Percentiles rank a stretch among this genome's conserved stretches.
phyloP scores from a whole-genome alignment of 2,888 invertebrate species.

The Melieria omissa region DNA sequence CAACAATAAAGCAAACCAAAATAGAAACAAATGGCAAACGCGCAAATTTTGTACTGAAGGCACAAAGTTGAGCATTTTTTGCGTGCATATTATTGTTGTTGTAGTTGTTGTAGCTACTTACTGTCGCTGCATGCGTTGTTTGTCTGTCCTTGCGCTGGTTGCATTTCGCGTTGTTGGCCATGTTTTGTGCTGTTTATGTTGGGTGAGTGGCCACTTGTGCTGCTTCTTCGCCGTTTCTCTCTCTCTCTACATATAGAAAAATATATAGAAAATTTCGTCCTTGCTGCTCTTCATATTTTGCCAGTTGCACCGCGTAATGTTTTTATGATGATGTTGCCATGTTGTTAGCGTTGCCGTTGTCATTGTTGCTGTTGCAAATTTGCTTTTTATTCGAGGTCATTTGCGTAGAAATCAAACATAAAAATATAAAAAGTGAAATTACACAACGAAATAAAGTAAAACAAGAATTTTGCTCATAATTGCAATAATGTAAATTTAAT shows the following conservation, averaged over 20 bases:
- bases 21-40: no score
- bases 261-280: no score
- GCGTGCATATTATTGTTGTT: no score
- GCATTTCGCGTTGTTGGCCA: background rate
- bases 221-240: background rate
- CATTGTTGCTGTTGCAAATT: slow-evolving; percentile 6
- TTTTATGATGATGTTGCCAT: slow-evolving; percentile 20
- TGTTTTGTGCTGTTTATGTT: background rate
- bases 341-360: slow-evolving; percentile 1
- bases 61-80: no score
- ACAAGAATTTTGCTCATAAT: slow-evolving; percentile 8
- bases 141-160: background rate
- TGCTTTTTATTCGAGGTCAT: slow-evolving; percentile 30
- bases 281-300: background rate
- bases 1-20: background rate
- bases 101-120: no score
- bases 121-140: background rate
- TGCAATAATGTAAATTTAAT: slow-evolving; percentile 35
- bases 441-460: background rate
- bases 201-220: background rate
- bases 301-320: slow-evolving; percentile 1
- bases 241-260: background rate
- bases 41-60: no score
- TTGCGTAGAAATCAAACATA: slow-evolving; percentile 14
- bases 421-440: background rate